Conservation (phyloP, 2,113 vertebrate genomes). For the Limanda limanda region DNA sequence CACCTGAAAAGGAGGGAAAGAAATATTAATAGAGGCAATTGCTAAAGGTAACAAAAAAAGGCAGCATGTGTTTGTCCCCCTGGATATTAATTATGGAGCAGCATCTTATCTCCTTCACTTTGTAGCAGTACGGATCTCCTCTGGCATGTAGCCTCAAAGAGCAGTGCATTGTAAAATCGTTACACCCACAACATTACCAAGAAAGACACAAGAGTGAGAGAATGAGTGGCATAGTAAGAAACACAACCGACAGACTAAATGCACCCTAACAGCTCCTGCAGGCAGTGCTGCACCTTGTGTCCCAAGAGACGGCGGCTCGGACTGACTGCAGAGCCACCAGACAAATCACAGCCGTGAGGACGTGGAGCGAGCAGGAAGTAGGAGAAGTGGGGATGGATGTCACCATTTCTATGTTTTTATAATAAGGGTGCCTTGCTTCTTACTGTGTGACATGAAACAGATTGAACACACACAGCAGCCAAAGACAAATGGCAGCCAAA, state of each 20-base stretch:
- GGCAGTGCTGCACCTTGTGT: neutral
- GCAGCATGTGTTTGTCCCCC: conserved; percentile 65
- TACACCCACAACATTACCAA: conserved; percentile 4
- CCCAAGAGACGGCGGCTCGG: conserved; percentile 1
- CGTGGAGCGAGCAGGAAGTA: neutral
- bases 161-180: conserved; percentile 23
- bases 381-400: neutral
- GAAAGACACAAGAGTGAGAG: conserved; percentile 3
- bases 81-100: conserved; percentile 70
- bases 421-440: conserved; percentile 15
- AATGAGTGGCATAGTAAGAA: conserved; percentile 8
- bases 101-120: conserved; percentile 57
- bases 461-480: conserved; percentile 26
- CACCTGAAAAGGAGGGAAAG: conserved; percentile 4
- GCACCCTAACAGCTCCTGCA: conserved; percentile 17
- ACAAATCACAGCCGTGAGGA: conserved; percentile 7
- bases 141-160: conserved; percentile 25
- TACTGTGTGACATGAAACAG: conserved; percentile 10
- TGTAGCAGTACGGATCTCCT: conserved; percentile 27
- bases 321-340: conserved; percentile 4
- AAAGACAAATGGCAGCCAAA: conserved; percentile 25
- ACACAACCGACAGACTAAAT: conserved; percentile 21
- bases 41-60: conserved; percentile 42
- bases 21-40: conserved; percentile 29
- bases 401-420: conserved; percentile 17